Conservation (phyloP, 1,140 invertebrate species). For the Drosophila bocki region DNA sequence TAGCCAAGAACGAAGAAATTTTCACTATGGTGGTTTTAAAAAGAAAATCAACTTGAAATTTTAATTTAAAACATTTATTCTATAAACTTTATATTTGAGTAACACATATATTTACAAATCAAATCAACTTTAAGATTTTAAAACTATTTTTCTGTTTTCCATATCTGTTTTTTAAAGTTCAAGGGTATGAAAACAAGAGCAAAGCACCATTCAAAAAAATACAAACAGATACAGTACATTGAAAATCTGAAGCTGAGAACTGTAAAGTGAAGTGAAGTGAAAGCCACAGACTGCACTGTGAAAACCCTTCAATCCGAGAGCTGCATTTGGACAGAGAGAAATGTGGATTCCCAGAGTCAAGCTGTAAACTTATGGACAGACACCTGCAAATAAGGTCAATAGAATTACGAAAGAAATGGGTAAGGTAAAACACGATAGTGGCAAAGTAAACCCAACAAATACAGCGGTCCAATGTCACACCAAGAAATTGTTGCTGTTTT, state of each 20-base stretch:
- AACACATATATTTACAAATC: no score
- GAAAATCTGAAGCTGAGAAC: slow-evolving; percentile 35
- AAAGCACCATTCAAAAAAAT: slow-evolving; percentile 14
- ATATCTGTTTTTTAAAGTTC: slow-evolving; percentile 1
- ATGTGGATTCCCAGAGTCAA: slow-evolving; percentile 27
- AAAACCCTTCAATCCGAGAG: slow-evolving; percentile 22
- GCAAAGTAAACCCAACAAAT: slow-evolving; percentile 25
- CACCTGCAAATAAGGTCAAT: slow-evolving; percentile 72
- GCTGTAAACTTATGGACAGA: slow-evolving; percentile 35
- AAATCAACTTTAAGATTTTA: background rate
- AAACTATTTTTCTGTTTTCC: background rate
- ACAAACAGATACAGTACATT: slow-evolving; percentile 28
- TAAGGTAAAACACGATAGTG: slow-evolving; percentile 27
- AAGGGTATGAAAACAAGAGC: slow-evolving; percentile 12
- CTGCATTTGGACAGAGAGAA: slow-evolving; percentile 28
- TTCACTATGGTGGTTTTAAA: background rate
- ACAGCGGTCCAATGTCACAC: slow-evolving; percentile 55
- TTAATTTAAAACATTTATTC: background rate
- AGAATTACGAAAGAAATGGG: slow-evolving; percentile 43
- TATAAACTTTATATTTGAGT: background rate
- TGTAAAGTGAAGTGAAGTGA: slow-evolving; percentile 34
- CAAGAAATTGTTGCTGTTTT: slow-evolving; percentile 41
- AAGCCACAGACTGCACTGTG: slow-evolving; percentile 38
- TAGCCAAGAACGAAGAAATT: no score
- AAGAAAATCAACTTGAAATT: background rate